Evolutionary conservation across 2,888 invertebrate genomes (phyloP).

Genomic region (Nomada fucata): DNA sequence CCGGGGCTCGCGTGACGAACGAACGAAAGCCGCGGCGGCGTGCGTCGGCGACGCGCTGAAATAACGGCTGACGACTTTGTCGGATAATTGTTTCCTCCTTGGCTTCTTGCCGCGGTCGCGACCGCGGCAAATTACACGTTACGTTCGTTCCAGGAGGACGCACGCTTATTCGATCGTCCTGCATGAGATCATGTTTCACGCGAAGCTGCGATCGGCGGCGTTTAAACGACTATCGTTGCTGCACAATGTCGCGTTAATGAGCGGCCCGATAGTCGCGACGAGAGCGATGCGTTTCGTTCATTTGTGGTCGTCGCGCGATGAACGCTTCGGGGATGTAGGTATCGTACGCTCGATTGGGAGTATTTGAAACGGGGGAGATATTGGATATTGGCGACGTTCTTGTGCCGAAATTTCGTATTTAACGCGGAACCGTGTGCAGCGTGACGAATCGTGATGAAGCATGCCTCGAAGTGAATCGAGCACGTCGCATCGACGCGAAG

Average conservation of each 20-base stretch:
- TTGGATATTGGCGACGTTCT: too few relatives aligned
- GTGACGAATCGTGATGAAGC: neutral
- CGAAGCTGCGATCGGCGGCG: too few relatives aligned
- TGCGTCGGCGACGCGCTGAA: slow-evolving; percentile 2
- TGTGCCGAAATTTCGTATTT: too few relatives aligned
- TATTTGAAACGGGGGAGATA: too few relatives aligned
- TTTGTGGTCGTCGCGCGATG: too few relatives aligned
- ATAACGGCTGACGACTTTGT: slow-evolving; percentile 15
- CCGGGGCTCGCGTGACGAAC: slow-evolving; percentile 9
- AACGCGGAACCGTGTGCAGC: neutral
- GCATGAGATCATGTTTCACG: neutral
- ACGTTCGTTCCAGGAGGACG: neutral
- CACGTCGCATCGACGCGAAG: slow-evolving; percentile 3
- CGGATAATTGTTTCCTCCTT: slow-evolving; percentile 24
- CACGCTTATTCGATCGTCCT: neutral
- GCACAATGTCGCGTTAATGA: too few relatives aligned
- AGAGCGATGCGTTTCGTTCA: too few relatives aligned
- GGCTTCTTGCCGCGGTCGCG: neutral
- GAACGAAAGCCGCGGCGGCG: neutral
- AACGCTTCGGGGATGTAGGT: too few relatives aligned
- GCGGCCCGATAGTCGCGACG: too few relatives aligned
- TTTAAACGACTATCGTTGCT: too few relatives aligned
- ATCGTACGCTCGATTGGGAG: too few relatives aligned
- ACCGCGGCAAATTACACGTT: slow-evolving; percentile 16
- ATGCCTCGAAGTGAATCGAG: slow-evolving; percentile 3